Percentiles rank a stretch among this genome's conserved stretches.
Evolutionary conservation across 2,797 vertebrate genomes (phyloP).

Genomic region (Urophycis tenuis): DNA sequence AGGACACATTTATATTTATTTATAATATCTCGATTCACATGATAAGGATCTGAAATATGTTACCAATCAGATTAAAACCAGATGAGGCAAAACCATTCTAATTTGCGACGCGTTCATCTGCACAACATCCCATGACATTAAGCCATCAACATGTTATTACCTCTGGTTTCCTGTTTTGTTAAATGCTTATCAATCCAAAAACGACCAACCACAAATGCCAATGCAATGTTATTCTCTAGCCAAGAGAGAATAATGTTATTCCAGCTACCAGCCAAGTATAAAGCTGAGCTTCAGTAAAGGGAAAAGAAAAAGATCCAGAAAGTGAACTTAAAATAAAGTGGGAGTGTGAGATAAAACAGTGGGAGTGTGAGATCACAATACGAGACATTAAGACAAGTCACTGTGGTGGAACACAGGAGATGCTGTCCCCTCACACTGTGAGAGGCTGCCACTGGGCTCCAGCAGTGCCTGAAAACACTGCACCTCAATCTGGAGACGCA

Average conservation of each 20-base stretch:
- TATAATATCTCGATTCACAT: neutral
- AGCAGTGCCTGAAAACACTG: slow-evolving; percentile 64
- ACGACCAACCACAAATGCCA: neutral
- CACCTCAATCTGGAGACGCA: slow-evolving; percentile 60
- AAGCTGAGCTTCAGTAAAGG: neutral
- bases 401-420: slow-evolving; percentile 35
- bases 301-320: neutral
- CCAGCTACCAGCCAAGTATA: neutral
- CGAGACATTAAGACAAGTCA: slow-evolving; percentile 32
- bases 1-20: neutral
- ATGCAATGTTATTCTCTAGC: neutral
- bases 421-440: slow-evolving; percentile 19
- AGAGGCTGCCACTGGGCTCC: slow-evolving; percentile 43
- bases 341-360: neutral
- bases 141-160: no score
- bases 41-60: no score
- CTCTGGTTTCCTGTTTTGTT: no score
- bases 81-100: no score
- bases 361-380: neutral
- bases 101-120: no score
- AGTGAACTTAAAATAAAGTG: neutral
- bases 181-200: neutral
- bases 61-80: no score
- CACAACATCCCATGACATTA: no score
- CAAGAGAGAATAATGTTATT: no score